Percentiles rank a stretch among this genome's conserved stretches.
phyloP scores from a whole-genome alignment of 2,113 vertebrate species.

The Leptocoma aspasia region DNA sequence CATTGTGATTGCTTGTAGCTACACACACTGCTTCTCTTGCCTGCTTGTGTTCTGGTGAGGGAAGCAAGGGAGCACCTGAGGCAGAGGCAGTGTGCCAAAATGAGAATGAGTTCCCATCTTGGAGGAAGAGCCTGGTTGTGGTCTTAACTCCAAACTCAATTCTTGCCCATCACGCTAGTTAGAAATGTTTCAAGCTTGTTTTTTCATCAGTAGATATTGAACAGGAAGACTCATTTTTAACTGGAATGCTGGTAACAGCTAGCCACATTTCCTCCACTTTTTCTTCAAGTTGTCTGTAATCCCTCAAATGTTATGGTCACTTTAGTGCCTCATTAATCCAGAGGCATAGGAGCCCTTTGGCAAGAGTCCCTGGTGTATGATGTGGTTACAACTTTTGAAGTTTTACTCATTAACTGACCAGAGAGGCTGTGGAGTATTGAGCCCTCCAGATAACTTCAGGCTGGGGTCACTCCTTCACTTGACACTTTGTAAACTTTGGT shows the following conservation, averaged over 20 bases:
- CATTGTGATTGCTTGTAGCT: not conserved
- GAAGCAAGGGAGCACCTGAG: not conserved
- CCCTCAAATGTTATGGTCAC: not conserved
- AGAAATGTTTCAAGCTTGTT: not conserved
- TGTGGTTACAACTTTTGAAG: not conserved
- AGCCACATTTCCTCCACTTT: not conserved
- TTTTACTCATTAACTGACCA: not conserved
- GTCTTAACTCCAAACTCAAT: not conserved
- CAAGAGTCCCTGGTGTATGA: not conserved
- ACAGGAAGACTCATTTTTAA: not conserved
- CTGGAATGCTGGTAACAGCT: not conserved
- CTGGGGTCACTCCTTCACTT: not conserved
- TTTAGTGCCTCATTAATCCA: not conserved
- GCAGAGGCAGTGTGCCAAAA: not conserved
- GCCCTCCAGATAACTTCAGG: not conserved
- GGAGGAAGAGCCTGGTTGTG: not conserved
- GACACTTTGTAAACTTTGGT: not conserved
- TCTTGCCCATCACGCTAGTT: accelerated
- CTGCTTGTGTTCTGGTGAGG: not conserved
- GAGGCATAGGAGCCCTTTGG: not conserved
- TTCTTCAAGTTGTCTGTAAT: not conserved
- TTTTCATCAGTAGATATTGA: not conserved
- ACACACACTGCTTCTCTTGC: not conserved
- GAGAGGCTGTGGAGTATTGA: not conserved
- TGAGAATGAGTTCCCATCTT: not conserved